Percentiles rank a stretch among this genome's conserved stretches.
These are phyloP conservation scores for Fissipunctia ypsillon DNA, from an alignment of 2,888 invertebrate species.

Conservation along the genomic window DNA sequence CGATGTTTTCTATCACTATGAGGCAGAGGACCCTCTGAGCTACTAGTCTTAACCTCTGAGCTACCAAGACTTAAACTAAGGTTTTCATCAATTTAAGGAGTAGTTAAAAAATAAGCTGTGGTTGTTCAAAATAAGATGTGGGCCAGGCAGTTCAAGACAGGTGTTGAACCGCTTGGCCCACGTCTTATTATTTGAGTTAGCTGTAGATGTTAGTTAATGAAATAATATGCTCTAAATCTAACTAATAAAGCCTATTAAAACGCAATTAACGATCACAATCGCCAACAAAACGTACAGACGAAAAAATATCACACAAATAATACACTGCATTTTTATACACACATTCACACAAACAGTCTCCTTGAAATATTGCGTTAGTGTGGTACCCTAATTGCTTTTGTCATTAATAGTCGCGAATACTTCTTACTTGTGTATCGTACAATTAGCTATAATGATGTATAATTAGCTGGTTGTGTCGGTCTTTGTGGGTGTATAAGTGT, in stretches of 20 bases:
- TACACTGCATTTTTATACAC: conserved; percentile 49
- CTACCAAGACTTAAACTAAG: neutral
- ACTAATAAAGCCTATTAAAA: conserved; percentile 44
- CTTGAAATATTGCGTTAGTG: conserved; percentile 72
- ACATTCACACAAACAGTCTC: conserved; percentile 48
- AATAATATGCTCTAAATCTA: neutral
- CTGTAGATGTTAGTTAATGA: too few species aligned
- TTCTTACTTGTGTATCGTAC: conserved; percentile 88
- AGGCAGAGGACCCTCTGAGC: too few species aligned
- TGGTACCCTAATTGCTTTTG: conserved; percentile 90
- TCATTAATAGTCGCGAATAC: conserved; percentile 90
- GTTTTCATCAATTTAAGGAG: neutral
- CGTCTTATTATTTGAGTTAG: too few species aligned
- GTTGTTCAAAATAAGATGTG: too few species aligned
- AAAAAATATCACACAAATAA: conserved; percentile 56
- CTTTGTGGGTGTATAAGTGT: conserved; percentile 62
- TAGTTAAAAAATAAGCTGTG: too few species aligned
- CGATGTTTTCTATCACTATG: neutral
- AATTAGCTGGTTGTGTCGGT: conserved; percentile 81
- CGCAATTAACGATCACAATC: conserved; percentile 55
- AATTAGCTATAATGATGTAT: conserved; percentile 90
- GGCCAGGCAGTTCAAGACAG: too few species aligned
- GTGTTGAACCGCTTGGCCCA: too few species aligned
- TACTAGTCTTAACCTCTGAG: neutral
- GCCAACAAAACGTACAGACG: conserved; percentile 37